A percentile compares a stretch with the other conserved stretches of the same genome.
Conservation (phyloP, 2,888 invertebrate genomes). For the Ischnura elegans region DNA sequence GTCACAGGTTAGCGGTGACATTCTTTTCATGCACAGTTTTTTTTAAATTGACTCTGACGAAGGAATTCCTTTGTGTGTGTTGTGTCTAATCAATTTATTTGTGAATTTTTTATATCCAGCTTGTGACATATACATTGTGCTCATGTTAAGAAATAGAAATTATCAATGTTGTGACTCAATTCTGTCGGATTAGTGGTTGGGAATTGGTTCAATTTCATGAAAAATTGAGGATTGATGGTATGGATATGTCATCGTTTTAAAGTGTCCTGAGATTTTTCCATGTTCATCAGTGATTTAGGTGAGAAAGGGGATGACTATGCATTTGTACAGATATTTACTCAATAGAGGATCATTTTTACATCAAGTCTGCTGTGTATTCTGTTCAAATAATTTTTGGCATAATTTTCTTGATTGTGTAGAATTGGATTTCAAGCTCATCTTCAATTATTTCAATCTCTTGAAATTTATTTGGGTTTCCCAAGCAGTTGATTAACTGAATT, state of each 20-base stretch:
- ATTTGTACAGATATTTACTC: not conserved
- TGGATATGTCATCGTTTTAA: not conserved
- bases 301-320: not conserved
- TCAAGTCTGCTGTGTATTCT: not conserved
- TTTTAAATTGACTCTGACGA: not conserved
- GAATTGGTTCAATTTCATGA: not conserved
- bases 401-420: not conserved
- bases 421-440: not conserved
- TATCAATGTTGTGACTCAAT: not conserved
- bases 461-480: not conserved
- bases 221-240: not conserved
- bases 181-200: not conserved
- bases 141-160: not conserved
- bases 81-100: not conserved
- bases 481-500: too few relatives aligned
- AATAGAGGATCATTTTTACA: not conserved
- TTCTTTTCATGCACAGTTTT: not conserved
- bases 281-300: not conserved
- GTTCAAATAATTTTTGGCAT: not conserved
- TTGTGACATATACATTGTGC: not conserved
- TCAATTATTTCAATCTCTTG: not conserved
- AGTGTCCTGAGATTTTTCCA: not conserved
- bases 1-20: not conserved
- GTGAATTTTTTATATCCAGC: not conserved
- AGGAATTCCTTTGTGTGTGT: not conserved